Evolutionary conservation across 2,113 vertebrate species (phyloP).

Genomic region (Ammodytes dubius): DNA sequence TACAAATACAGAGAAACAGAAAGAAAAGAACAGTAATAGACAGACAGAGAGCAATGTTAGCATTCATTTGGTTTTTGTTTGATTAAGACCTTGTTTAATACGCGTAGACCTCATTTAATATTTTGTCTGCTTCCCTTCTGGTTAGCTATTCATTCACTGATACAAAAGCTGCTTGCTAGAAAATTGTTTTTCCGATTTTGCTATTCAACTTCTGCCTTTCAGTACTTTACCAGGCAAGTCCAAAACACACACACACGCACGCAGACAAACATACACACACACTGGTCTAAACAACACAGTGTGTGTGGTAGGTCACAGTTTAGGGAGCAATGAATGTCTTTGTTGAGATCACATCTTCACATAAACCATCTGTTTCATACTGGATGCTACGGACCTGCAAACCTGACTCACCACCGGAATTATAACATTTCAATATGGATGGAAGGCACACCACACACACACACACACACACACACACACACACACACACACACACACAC

Average conservation of each 20-base stretch:
- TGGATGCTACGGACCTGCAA: constrained; percentile 13
- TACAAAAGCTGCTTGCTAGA: constrained; percentile 9
- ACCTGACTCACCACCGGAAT: constrained; percentile 51
- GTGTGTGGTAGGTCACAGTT: constrained; percentile 11
- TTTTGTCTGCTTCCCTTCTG: neutral
- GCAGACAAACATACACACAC: constrained; percentile 3
- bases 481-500: neutral
- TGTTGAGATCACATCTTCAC: constrained; percentile 28
- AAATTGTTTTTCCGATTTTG: constrained; percentile 32
- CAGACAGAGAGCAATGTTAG: too few relatives aligned
- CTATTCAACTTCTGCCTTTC: constrained; percentile 5
- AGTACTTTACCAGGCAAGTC: neutral
- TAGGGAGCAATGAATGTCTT: constrained; percentile 6
- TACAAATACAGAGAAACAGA: too few relatives aligned
- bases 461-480: neutral
- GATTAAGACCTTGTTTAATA: too few relatives aligned
- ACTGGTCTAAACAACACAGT: neutral
- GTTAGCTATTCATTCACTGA: constrained; percentile 7
- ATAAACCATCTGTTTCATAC: constrained; percentile 42
- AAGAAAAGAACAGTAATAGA: too few relatives aligned
- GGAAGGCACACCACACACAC: neutral
- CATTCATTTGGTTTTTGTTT: neutral
- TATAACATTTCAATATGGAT: constrained; percentile 37
- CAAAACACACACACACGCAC: neutral
- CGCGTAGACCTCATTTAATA: too few relatives aligned